phyloP scores from a whole-genome alignment of 2,113 vertebrate species.

The Phrynosoma blainvillii region DNA sequence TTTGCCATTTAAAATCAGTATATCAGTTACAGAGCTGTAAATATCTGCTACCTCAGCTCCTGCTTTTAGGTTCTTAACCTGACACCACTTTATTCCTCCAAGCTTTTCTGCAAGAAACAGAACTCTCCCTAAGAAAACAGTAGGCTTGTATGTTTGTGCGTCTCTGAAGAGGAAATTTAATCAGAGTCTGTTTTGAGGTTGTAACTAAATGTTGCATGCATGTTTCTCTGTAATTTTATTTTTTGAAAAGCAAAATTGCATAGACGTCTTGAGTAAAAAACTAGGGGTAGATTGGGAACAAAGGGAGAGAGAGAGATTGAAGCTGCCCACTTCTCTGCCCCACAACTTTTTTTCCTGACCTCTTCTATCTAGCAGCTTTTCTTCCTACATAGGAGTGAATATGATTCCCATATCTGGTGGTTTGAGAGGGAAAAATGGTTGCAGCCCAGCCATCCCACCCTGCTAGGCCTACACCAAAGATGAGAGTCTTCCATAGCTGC shows the following conservation, averaged over 20 bases:
- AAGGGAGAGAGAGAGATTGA: background rate
- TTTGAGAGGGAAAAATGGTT: background rate
- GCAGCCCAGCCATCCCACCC: background rate
- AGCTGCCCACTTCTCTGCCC: background rate
- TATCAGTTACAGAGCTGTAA: conserved; percentile 68
- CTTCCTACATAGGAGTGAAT: background rate
- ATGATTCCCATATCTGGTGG: no score
- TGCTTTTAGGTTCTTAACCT: conserved; percentile 64
- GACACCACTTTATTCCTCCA: conserved; percentile 66
- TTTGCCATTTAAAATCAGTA: conserved; percentile 70
- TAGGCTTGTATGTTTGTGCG: background rate
- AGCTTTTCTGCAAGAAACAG: conserved; percentile 37
- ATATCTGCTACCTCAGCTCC: conserved; percentile 64
- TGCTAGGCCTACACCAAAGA: background rate
- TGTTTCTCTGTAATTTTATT: background rate
- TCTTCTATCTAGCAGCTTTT: background rate
- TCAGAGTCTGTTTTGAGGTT: conserved; percentile 37
- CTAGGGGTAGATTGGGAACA: background rate
- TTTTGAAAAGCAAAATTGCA: background rate
- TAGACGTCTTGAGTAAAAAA: background rate
- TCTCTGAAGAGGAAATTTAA: conserved; percentile 51
- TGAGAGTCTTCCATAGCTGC: background rate
- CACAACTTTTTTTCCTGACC: background rate
- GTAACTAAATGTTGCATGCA: background rate
- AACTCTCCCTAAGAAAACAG: conserved; percentile 48